Evolutionary conservation across 2,888 invertebrate species (phyloP), one percentile per base, ranked within the genome.

Genomic region (Xanthia togata): DNA sequence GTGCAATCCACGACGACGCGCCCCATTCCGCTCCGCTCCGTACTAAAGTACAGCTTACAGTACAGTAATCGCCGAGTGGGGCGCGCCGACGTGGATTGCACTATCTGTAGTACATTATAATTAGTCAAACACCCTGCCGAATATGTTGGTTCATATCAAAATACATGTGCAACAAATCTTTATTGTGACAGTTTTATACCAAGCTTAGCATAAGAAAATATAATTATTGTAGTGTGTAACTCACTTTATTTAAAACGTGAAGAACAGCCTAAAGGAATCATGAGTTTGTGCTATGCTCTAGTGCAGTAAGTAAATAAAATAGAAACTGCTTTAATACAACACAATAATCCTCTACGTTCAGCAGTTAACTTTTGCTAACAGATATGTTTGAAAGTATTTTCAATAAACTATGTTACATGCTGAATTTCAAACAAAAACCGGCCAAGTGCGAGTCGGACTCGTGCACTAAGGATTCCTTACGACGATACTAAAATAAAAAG

Each of bases 41-140:
- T 44, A 44, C 44, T 44, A 14, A 44, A 14, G 44, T 44, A 44
- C 12, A 44, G 44, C 14, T 44, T 44, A 44, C 44, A 44, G 0
- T 44, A 4, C 44, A 44, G 5, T 44, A 44, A 44, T 5, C 14
- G 12, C 12, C 4, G 14, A 4, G 14, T 14, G 44, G 41, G 44
- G 44, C 44, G 44, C 12, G 44, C 12, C 14, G 14, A 14, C 44
- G 44, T 14, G 14, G 44, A 44, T 44, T 14, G 14, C 44, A 14
- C 12, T 14, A 44, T 44, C 44, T 14, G 44, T 85, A 63, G 55
- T 83, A 81, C 76, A 78, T 78, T 77, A 74, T 71, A 73, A 82
- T 70, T 78, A 83, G 78, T 82, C 83, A 86, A 83, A 81, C 76
- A 86, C 86, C 86, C 88, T 87, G 86, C 76, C 78, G 72, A 74